A percentile compares a stretch with the other conserved stretches of the same genome.
These are phyloP conservation scores for Heliothis virescens DNA, from an alignment of 1,140 invertebrate genomes.

Conservation along the genomic window DNA sequence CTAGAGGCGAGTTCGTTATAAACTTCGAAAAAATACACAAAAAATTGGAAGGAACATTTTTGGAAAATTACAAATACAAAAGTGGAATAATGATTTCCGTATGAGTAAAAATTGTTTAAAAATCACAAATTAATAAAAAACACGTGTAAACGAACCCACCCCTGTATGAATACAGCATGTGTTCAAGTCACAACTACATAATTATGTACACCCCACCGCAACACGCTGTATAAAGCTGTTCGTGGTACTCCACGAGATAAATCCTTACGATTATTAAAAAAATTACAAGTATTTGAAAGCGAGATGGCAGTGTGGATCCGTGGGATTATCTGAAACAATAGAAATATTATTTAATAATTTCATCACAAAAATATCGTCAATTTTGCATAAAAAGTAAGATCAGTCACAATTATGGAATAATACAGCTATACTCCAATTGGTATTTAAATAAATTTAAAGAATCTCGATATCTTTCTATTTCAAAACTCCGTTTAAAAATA, in stretches of 20 bases:
- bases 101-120: not conserved
- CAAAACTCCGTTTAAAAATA: too few species aligned
- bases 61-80: not conserved
- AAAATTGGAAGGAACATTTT: not conserved
- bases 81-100: not conserved
- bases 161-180: slow-evolving; percentile 41
- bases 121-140: not conserved
- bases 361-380: not conserved
- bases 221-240: slow-evolving; percentile 54
- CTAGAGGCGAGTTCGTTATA: slow-evolving; percentile 10
- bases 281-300: slow-evolving; percentile 74
- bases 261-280: slow-evolving; percentile 57
- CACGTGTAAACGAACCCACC: not conserved
- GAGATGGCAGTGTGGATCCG: slow-evolving; percentile 80
- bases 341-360: slow-evolving; percentile 29
- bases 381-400: too few species aligned
- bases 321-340: slow-evolving; percentile 73
- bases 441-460: too few species aligned
- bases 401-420: too few species aligned
- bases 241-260: slow-evolving; percentile 44
- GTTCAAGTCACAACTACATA: slow-evolving; percentile 10
- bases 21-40: not conserved
- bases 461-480: too few species aligned
- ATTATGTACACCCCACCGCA: slow-evolving; percentile 50
- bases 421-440: too few species aligned